phyloP scores from a whole-genome alignment of 2,888 invertebrate genomes.

The Meteorus cinctellus region DNA sequence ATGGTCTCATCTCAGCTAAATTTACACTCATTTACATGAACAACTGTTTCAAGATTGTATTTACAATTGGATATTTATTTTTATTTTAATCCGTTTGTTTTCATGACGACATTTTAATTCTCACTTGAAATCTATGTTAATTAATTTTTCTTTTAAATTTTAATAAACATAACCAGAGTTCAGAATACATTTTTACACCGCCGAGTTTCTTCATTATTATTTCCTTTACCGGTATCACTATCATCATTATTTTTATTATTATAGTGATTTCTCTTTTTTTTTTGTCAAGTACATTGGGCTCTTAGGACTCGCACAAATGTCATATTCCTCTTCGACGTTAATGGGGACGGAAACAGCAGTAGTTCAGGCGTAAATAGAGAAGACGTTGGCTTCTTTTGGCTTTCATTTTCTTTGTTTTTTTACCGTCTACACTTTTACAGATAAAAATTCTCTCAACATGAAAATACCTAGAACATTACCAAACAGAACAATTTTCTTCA shows the following conservation, averaged over 20 bases:
- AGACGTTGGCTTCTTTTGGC: background rate
- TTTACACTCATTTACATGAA: too few species aligned
- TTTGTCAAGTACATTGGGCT: slow-evolving; percentile 28
- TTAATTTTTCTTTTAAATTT: background rate
- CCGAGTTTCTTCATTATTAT: too few species aligned
- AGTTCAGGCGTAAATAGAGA: slow-evolving; percentile 34
- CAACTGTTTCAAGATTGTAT: background rate
- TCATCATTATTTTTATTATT: slow-evolving; percentile 26
- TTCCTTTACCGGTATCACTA: background rate
- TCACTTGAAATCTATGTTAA: background rate
- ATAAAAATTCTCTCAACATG: too few species aligned
- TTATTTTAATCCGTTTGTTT: background rate
- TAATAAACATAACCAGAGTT: background rate
- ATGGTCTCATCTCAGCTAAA: too few species aligned
- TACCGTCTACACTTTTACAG: background rate
- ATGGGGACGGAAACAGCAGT: slow-evolving; percentile 14
- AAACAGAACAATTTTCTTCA: too few species aligned
- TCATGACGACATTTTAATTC: background rate
- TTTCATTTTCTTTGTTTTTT: background rate
- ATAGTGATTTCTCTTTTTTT: slow-evolving; percentile 18
- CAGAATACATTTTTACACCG: background rate
- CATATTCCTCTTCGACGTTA: slow-evolving; percentile 36
- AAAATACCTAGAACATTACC: too few species aligned
- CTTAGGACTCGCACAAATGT: slow-evolving; percentile 29
- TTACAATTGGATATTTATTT: background rate